Evolutionary conservation across 1,140 invertebrate species (phyloP).

Genomic region (Grapholita molesta): DNA sequence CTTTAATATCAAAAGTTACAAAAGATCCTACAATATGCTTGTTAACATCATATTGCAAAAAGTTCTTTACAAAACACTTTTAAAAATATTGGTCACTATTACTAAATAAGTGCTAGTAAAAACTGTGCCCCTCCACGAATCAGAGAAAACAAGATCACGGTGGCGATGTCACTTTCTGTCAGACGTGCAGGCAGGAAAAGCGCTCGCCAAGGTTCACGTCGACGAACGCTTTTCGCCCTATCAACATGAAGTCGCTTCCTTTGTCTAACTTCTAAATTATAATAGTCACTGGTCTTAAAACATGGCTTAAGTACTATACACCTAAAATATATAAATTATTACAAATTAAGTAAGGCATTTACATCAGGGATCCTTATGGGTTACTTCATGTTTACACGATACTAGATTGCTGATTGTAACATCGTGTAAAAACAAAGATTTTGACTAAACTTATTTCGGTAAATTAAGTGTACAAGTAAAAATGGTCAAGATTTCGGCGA

Average conservation of each 20-base stretch:
- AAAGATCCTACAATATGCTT: slow-evolving; percentile 69
- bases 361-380: slow-evolving; percentile 69
- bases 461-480: slow-evolving; percentile 66
- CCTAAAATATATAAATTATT: slow-evolving; percentile 78
- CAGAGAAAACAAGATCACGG: slow-evolving; percentile 67
- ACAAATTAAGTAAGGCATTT: slow-evolving; percentile 78
- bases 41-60: slow-evolving; percentile 59
- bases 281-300: slow-evolving; percentile 77
- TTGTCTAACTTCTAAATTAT: slow-evolving; percentile 69
- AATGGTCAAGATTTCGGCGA: slow-evolving; percentile 78
- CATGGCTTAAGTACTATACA: slow-evolving; percentile 78
- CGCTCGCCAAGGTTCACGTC: slow-evolving; percentile 62
- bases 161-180: slow-evolving; percentile 62
- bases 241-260: slow-evolving; percentile 51
- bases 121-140: slow-evolving; percentile 44
- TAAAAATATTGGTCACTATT: slow-evolving; percentile 49
- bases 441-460: slow-evolving; percentile 76
- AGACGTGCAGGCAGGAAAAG: slow-evolving; percentile 59
- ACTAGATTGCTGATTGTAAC: slow-evolving; percentile 58
- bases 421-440: slow-evolving; percentile 73
- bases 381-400: slow-evolving; percentile 71
- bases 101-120: slow-evolving; percentile 64
- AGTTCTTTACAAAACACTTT: slow-evolving; percentile 62
- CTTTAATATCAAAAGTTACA: slow-evolving; percentile 76
- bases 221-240: slow-evolving; percentile 59